Percentiles rank a stretch among this genome's conserved stretches.
Conservation (phyloP, 2,113 vertebrate species). For the Stegostoma tigrinum region DNA sequence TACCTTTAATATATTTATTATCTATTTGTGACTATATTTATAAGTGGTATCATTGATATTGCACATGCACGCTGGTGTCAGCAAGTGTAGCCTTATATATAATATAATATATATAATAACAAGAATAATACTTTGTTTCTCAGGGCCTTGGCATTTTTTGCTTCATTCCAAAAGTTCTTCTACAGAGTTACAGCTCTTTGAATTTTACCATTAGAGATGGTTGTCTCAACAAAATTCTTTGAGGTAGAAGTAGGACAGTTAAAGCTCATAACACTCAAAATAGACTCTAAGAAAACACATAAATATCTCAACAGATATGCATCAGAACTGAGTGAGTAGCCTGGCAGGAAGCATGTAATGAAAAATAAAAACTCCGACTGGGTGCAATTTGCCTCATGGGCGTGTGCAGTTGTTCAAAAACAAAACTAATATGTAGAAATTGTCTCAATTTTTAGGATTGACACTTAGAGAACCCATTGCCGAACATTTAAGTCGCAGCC, state of each 20-base stretch:
- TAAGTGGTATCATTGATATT: too few species aligned
- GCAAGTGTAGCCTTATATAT: too few species aligned
- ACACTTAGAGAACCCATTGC: not conserved
- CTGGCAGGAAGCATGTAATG: not conserved
- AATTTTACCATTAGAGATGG: not conserved
- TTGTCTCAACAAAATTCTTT: not conserved
- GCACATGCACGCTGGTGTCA: too few species aligned
- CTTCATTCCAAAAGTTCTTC: not conserved
- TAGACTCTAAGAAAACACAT: not conserved
- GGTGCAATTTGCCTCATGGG: not conserved
- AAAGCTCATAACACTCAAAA: not conserved
- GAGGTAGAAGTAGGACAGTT: not conserved
- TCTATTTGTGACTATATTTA: too few species aligned
- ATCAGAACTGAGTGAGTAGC: not conserved
- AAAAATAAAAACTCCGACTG: not conserved
- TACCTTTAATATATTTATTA: too few species aligned
- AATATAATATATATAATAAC: not conserved
- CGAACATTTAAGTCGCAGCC: not conserved
- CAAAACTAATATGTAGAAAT: not conserved
- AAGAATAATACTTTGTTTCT: not conserved
- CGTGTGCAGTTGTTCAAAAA: not conserved
- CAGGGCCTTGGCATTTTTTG: not conserved
- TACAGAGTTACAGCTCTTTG: not conserved
- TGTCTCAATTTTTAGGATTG: not conserved
- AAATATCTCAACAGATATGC: not conserved